phyloP scores from a whole-genome alignment of 2,888 invertebrate genomes.

The Papilio elwesi region DNA sequence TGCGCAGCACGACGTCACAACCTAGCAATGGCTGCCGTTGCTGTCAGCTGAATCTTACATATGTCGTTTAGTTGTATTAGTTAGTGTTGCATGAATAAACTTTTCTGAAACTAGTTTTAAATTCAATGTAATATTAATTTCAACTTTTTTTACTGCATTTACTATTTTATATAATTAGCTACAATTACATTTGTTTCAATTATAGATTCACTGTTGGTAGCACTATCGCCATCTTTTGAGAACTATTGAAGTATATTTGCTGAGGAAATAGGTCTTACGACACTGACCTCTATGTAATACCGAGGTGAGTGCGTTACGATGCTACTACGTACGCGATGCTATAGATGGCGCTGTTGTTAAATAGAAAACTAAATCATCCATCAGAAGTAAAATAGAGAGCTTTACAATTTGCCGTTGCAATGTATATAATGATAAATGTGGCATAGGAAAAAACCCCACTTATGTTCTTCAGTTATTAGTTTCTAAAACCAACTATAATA shows the following conservation, averaged over 20 bases:
- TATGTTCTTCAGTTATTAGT: too few relatives aligned
- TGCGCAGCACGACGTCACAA: conserved; percentile 76
- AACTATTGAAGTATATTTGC: not conserved
- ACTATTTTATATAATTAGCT: not conserved
- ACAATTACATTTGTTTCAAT: too few relatives aligned
- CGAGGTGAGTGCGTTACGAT: too few relatives aligned
- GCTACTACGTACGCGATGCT: too few relatives aligned
- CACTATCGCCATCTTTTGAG: not conserved
- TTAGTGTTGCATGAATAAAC: not conserved
- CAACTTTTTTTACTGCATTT: not conserved
- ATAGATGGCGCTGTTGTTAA: not conserved
- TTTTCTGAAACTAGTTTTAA: not conserved
- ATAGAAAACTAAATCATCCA: not conserved
- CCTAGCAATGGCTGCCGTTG: conserved; percentile 42
- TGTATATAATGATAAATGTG: too few relatives aligned
- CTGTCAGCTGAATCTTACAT: not conserved
- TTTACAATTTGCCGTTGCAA: too few relatives aligned
- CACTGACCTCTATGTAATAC: not conserved
- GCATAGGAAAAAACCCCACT: too few relatives aligned
- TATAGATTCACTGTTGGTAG: not conserved
- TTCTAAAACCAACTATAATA: too few relatives aligned
- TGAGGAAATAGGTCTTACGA: too few relatives aligned
- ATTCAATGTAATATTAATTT: not conserved
- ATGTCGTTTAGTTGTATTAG: not conserved
- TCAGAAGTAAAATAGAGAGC: too few relatives aligned